These are phyloP conservation scores for Meliscaeva auricollis DNA, from an alignment of 2,888 invertebrate genomes.

Conservation along the genomic window DNA sequence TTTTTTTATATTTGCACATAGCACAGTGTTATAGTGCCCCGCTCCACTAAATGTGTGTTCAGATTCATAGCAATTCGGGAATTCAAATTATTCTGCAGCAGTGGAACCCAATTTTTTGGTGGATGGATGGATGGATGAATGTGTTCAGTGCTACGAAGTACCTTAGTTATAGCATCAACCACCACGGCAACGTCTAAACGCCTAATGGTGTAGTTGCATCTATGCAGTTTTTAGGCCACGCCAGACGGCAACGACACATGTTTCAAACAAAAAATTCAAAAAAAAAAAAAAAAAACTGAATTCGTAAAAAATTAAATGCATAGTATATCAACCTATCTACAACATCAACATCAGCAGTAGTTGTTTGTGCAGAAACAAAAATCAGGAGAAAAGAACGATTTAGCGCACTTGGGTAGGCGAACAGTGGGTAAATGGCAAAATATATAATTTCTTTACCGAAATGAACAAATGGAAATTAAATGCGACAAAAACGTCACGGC, in stretches of 20 bases:
- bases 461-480: conserved; percentile 58
- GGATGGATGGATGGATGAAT: conserved; percentile 42
- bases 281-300: too few species aligned
- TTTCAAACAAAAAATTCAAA: conserved; percentile 31
- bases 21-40: neutral
- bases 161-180: conserved; percentile 32
- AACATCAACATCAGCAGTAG: neutral
- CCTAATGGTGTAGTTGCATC: conserved; percentile 48
- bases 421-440: conserved; percentile 43
- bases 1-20: neutral
- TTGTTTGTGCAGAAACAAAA: conserved; percentile 35
- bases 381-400: conserved; percentile 61
- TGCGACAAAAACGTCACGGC: conserved; percentile 48
- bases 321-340: conserved; percentile 9
- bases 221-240: conserved; percentile 63
- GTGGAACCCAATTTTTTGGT: conserved; percentile 37
- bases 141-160: conserved; percentile 37
- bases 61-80: conserved; percentile 63
- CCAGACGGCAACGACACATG: conserved; percentile 53
- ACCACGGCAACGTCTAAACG: conserved; percentile 32
- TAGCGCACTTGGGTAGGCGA: conserved; percentile 65
- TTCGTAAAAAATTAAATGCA: conserved; percentile 31
- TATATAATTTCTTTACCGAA: conserved; percentile 19
- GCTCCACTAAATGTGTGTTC: conserved; percentile 38
- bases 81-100: conserved; percentile 68